These are phyloP conservation scores for Sipunculus nudus DNA, from an alignment of 2,888 invertebrate species.

Conservation along the genomic window DNA sequence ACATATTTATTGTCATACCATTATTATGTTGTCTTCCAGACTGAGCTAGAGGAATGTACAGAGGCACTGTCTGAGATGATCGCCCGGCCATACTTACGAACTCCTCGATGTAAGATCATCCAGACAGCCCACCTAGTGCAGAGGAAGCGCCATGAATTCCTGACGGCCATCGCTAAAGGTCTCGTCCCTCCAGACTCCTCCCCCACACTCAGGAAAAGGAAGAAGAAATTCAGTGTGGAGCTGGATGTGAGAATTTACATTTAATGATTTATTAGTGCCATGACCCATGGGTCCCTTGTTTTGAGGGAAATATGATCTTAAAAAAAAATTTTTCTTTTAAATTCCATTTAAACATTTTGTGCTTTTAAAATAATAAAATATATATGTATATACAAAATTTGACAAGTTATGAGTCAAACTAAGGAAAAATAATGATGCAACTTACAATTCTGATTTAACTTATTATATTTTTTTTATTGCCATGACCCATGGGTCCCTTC, in stretches of 20 bases:
- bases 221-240: conserved; percentile 58
- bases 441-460: too few relatives aligned
- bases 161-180: conserved; percentile 72
- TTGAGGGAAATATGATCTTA: too few relatives aligned
- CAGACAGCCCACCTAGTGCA: conserved; percentile 73
- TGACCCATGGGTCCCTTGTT: too few relatives aligned
- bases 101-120: conserved; percentile 73
- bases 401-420: too few relatives aligned
- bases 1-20: not conserved
- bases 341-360: too few relatives aligned
- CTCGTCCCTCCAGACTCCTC: conserved; percentile 71
- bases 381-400: too few relatives aligned
- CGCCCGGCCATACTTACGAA: conserved; percentile 72
- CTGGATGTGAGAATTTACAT: conserved; percentile 62
- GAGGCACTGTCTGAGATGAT: conserved; percentile 76
- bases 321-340: not conserved
- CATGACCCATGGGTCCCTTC: too few relatives aligned
- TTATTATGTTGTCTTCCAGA: too few relatives aligned
- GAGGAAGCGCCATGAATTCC: conserved; percentile 74
- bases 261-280: not conserved
- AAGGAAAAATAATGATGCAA: too few relatives aligned
- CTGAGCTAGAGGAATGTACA: conserved; percentile 75
- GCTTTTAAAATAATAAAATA: too few relatives aligned
- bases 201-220: conserved; percentile 70
- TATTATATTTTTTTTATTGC: too few relatives aligned